These are phyloP conservation scores for Pterocles gutturalis DNA, from an alignment of 2,113 vertebrate species.

Conservation along the genomic window DNA sequence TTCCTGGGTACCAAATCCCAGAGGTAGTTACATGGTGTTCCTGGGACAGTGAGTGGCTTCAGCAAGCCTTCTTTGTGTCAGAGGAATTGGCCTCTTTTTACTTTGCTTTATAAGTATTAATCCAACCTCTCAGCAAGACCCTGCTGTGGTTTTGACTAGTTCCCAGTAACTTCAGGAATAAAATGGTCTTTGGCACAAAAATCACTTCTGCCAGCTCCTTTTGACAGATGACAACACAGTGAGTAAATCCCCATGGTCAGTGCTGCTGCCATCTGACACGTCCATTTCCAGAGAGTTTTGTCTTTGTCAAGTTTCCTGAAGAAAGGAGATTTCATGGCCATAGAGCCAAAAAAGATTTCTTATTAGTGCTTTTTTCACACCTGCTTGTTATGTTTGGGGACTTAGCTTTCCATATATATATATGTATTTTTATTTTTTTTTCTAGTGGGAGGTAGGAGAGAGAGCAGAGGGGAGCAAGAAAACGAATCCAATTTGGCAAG, in stretches of 20 bases:
- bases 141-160: not conserved
- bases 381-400: not conserved
- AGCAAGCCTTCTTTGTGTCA: not conserved
- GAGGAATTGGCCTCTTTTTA: not conserved
- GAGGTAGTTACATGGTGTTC: not conserved
- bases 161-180: not conserved
- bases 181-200: not conserved
- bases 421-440: not conserved
- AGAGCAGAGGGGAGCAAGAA: not conserved
- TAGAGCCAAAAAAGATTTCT: not conserved
- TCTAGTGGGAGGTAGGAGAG: not conserved
- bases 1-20: not conserved
- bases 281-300: not conserved
- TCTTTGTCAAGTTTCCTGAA: not conserved
- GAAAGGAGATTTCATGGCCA: fast-evolving
- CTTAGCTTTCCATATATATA: not conserved
- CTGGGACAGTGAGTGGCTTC: not conserved
- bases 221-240: not conserved
- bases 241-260: not conserved
- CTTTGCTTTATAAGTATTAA: not conserved
- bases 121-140: not conserved
- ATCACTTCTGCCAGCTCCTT: not conserved
- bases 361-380: not conserved
- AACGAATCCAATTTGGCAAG: not conserved
- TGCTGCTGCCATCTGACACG: not conserved